These are phyloP conservation scores for Nycteola revayana DNA, from an alignment of 2,888 invertebrate genomes.

Conservation along the genomic window DNA sequence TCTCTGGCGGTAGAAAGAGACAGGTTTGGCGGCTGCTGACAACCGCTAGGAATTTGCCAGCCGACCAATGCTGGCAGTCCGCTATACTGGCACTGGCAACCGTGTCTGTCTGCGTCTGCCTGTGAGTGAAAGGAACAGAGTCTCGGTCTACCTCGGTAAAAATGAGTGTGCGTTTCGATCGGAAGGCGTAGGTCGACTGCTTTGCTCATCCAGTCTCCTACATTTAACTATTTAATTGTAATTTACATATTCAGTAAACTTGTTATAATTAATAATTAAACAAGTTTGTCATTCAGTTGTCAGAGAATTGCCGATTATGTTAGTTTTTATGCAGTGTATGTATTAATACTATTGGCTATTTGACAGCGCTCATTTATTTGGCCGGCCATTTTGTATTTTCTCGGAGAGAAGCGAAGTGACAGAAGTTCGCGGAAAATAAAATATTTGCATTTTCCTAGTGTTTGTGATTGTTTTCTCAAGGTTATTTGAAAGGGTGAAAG, in stretches of 20 bases:
- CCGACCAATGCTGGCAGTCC: slow-evolving; percentile 67
- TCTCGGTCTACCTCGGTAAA: slow-evolving; percentile 40
- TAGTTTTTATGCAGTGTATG: no score
- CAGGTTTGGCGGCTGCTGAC: slow-evolving; percentile 34
- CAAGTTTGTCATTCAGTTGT: neutral
- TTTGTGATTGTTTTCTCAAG: slow-evolving; percentile 27
- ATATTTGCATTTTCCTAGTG: slow-evolving; percentile 39
- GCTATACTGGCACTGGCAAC: slow-evolving; percentile 59
- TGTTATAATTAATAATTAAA: slow-evolving; percentile 26
- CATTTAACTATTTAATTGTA: slow-evolving; percentile 29
- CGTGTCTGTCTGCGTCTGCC: slow-evolving; percentile 43
- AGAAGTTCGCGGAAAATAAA: slow-evolving; percentile 59
- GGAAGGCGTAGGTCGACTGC: slow-evolving; percentile 27
- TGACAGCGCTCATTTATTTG: slow-evolving; percentile 47
- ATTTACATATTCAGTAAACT: slow-evolving; percentile 48
- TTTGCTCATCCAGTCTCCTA: slow-evolving; percentile 21
- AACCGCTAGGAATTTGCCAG: slow-evolving; percentile 59
- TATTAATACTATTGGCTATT: slow-evolving; percentile 22
- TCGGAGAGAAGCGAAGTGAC: slow-evolving; percentile 41
- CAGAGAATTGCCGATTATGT: slow-evolving; percentile 8
- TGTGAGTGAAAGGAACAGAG: slow-evolving; percentile 63
- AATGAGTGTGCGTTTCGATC: slow-evolving; percentile 35
- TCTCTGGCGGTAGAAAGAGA: slow-evolving; percentile 44
- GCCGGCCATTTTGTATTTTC: slow-evolving; percentile 76
- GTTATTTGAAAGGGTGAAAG: slow-evolving; percentile 23